phyloP scores from a whole-genome alignment of 2,888 invertebrate species.

The Drosophila robusta region DNA sequence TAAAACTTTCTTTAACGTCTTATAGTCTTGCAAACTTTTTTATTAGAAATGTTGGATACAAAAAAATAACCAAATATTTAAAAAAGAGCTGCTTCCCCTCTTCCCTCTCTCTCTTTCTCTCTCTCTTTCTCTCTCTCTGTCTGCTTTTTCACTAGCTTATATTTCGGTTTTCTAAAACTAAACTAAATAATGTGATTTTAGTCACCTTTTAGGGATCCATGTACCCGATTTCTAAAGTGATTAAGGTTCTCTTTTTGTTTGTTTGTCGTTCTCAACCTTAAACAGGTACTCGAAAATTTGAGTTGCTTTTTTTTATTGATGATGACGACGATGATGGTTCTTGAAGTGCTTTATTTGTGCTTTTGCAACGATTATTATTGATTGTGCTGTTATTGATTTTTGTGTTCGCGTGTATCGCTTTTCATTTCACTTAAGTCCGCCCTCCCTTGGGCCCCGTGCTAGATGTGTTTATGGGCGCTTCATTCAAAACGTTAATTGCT shows the following conservation, averaged over 20 bases:
- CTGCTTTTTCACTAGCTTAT: too few species aligned
- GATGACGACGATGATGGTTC: conserved; percentile 16
- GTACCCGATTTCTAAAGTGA: conserved; percentile 3
- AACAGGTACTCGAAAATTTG: conserved; percentile 19
- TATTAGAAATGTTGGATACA: too few species aligned
- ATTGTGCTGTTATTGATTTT: conserved; percentile 59
- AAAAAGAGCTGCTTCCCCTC: too few species aligned
- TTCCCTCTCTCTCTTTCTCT: too few species aligned
- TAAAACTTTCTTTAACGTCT: too few species aligned
- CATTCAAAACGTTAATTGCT: conserved; percentile 67
- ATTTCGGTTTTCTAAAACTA: too few species aligned
- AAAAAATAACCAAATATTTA: too few species aligned
- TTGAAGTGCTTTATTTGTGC: conserved; percentile 61
- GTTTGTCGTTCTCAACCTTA: conserved; percentile 19
- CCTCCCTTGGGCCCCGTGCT: background rate
- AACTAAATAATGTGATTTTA: too few species aligned
- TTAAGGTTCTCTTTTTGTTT: conserved; percentile 6
- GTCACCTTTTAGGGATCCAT: conserved; percentile 1
- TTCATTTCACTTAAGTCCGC: conserved; percentile 33
- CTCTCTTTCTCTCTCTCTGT: too few species aligned
- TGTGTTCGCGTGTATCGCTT: conserved; percentile 40
- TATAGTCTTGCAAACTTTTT: too few species aligned
- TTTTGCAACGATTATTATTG: conserved; percentile 59
- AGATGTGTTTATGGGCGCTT: conserved; percentile 51
- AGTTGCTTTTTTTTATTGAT: background rate